Evolutionary conservation across 2,888 invertebrate genomes (phyloP).

Genomic region (Ditula angustiorana): DNA sequence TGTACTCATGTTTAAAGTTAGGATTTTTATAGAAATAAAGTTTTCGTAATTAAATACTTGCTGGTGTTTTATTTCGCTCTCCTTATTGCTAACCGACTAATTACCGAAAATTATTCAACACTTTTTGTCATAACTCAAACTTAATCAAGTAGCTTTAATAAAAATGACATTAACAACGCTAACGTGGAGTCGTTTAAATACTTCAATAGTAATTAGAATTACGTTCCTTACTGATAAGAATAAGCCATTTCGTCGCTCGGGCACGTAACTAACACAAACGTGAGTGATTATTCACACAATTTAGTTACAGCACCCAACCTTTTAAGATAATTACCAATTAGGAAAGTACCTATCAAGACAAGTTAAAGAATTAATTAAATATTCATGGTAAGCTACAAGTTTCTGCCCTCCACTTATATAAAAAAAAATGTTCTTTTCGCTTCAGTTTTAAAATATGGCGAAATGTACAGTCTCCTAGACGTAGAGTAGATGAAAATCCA

Average conservation of each 20-base stretch:
- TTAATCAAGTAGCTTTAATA: background rate
- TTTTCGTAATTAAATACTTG: constrained; percentile 41
- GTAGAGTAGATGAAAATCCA: too few species aligned
- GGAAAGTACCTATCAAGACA: too few species aligned
- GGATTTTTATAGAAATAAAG: constrained; percentile 40
- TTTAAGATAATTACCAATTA: too few species aligned
- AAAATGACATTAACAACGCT: background rate
- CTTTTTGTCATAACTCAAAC: background rate
- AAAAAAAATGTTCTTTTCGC: too few species aligned
- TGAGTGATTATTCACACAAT: background rate
- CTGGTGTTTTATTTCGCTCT: constrained; percentile 28
- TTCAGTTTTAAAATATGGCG: too few species aligned
- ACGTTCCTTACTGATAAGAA: background rate
- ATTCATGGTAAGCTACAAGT: too few species aligned
- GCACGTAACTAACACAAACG: background rate
- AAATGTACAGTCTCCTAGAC: too few species aligned
- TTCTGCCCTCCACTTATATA: too few species aligned
- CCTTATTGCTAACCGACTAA: background rate
- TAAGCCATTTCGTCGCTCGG: background rate
- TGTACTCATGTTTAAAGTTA: constrained; percentile 28
- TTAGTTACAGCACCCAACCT: background rate
- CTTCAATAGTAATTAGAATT: background rate
- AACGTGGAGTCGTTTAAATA: background rate
- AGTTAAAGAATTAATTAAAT: too few species aligned
- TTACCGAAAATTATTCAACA: background rate